Evolutionary conservation across 2,888 invertebrate genomes (phyloP), one percentile per base, ranked within the genome.

Genomic region (Falcaria lacertinaria): DNA sequence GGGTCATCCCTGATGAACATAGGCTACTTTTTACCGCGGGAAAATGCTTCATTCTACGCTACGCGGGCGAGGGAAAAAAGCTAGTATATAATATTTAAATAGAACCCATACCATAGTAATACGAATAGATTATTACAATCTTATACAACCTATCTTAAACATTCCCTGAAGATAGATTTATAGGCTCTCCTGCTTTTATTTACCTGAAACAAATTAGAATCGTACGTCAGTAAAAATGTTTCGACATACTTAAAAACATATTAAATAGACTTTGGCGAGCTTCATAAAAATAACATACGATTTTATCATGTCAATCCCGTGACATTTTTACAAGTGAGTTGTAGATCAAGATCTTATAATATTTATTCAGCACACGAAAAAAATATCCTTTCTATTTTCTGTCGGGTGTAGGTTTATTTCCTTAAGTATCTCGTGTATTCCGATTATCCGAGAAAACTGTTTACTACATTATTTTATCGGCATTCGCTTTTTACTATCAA

Each of bases 161-260:
- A n/a, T n/a, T n/a, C n/a, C n/a, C n/a, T n/a, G n/a, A n/a, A n/a
- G n/a, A n/a, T n/a, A n/a, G n/a, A n/a, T n/a, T n/a, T n/a, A n/a
- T n/a, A n/a, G n/a, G n/a, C n/a, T n/a, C n/a, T n/a, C n/a, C n/a
- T n/a, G n/a, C n/a, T n/a, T n/a, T n/a, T n/a, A n/a, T n/a, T n/a
- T 63, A 63, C 63, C 62, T 60, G 59, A 38, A 63, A 60, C 63
- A 57, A 63, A 53, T 43, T 53, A 53, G 38, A 32, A 41, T 11
- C 28, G 6, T 6, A 28, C 28, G 11, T 11, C 11, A 28, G 11
- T 28, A 43, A 41, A 36, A 47, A 48, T 47, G 58, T 53, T 49
- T 52, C 42, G 47, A 52, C 52, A 43, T 28, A 11, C 11, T 28
- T 28, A 50, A 60, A 54, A n/a, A n/a, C n/a, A n/a, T 44, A 58